These are phyloP conservation scores for Marronus borbonicus DNA, from an alignment of 2,888 invertebrate species.

Conservation along the genomic window DNA sequence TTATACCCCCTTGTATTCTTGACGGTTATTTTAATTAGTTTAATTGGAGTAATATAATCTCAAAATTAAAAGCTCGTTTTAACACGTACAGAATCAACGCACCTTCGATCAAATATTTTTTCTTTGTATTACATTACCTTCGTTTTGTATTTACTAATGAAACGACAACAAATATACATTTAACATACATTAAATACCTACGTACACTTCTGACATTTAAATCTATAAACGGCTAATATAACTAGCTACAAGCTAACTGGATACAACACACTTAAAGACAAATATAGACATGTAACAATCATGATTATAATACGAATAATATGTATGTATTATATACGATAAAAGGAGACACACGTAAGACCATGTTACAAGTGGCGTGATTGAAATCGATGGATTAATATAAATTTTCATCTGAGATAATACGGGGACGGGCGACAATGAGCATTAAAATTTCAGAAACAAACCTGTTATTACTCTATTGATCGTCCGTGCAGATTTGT, in stretches of 20 bases:
- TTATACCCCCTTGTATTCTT: too few species aligned
- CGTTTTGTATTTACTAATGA: constrained; percentile 6
- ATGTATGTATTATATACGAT: too few species aligned
- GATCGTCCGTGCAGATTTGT: too few species aligned
- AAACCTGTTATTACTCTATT: too few species aligned
- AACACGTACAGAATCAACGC: too few species aligned
- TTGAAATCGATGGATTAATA: neutral
- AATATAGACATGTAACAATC: neutral
- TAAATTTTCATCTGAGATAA: too few species aligned
- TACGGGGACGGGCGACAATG: too few species aligned
- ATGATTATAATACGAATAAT: neutral
- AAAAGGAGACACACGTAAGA: neutral
- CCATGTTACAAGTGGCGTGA: neutral
- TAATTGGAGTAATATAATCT: too few species aligned
- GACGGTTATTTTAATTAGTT: too few species aligned
- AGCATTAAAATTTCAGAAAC: too few species aligned
- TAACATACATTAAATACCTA: constrained; percentile 35
- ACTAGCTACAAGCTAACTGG: constrained; percentile 26
- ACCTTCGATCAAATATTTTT: too few species aligned
- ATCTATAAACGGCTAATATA: constrained; percentile 22
- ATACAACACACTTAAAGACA: constrained; percentile 5
- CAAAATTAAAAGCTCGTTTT: too few species aligned
- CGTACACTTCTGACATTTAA: constrained; percentile 32
- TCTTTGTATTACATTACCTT: constrained; percentile 8
- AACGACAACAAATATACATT: constrained; percentile 25